A percentile compares a stretch with the other conserved stretches of the same genome.
These are phyloP conservation scores for Glareola pratincola DNA, from an alignment of 2,113 vertebrate genomes.

Conservation along the genomic window DNA sequence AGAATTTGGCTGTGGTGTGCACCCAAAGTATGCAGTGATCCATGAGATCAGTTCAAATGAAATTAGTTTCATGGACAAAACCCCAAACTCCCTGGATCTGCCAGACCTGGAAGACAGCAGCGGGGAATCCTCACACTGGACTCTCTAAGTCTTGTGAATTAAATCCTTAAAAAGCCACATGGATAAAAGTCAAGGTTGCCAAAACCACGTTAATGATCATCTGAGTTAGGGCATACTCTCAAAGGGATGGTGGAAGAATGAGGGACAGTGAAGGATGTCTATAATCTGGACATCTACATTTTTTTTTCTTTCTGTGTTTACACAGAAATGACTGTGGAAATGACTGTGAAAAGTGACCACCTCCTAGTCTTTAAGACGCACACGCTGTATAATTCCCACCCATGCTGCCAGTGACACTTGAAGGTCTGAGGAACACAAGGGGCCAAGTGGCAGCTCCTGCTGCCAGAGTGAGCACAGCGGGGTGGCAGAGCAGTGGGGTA, in stretches of 20 bases:
- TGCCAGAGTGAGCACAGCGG: neutral
- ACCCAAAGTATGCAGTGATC: neutral
- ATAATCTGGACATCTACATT: neutral
- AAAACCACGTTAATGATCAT: neutral
- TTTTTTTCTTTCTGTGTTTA: neutral
- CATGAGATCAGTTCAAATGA: neutral
- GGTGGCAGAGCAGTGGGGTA: neutral
- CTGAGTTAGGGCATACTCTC: neutral
- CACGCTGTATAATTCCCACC: fast-evolving
- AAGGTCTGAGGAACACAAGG: neutral
- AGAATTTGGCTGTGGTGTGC: neutral
- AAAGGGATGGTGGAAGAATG: neutral
- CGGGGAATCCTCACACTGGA: neutral
- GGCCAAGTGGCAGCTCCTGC: neutral
- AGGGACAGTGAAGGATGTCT: neutral
- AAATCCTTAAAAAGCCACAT: neutral
- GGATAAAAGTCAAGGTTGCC: neutral
- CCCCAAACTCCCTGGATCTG: neutral
- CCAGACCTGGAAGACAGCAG: neutral
- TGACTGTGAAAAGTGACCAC: neutral
- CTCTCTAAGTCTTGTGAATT: neutral
- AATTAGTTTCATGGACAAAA: neutral
- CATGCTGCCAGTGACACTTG: neutral
- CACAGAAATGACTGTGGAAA: neutral
- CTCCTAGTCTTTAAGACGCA: neutral